Conservation (phyloP, 53 echinoderm and acorn worm genomes). For the Patiria pectinifera region DNA sequence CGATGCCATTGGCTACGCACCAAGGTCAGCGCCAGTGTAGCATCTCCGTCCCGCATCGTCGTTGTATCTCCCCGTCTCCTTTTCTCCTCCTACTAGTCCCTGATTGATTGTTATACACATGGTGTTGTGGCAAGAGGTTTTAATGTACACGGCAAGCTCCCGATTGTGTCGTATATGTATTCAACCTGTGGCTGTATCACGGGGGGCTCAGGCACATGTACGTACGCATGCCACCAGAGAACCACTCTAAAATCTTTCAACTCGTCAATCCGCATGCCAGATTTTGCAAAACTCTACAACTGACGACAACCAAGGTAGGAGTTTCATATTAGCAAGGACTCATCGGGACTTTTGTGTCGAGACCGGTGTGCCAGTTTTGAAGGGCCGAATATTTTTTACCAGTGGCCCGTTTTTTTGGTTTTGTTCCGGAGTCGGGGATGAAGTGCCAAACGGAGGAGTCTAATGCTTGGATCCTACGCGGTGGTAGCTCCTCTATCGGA, state of each 20-base stretch:
- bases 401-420: neutral
- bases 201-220: neutral
- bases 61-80: neutral
- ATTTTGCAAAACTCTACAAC: neutral
- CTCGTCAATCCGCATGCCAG: constrained; percentile 10
- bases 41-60: constrained; percentile 7
- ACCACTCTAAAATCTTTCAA: constrained; percentile 22
- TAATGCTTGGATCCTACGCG: constrained; percentile 37
- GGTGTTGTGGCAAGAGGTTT: constrained; percentile 60
- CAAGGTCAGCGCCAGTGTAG: constrained; percentile 50
- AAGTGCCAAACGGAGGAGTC: constrained; percentile 53
- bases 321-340: constrained; percentile 38
- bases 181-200: constrained; percentile 46
- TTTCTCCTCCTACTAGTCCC: neutral
- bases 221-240: neutral
- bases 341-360: neutral
- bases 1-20: constrained; percentile 58
- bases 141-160: constrained; percentile 44
- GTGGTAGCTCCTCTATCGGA: constrained; percentile 26
- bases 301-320: constrained; percentile 29
- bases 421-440: constrained; percentile 18
- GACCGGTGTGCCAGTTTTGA: neutral
- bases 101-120: constrained; percentile 65
- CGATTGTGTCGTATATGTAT: constrained; percentile 8
- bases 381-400: neutral